Conservation (phyloP, 2,113 vertebrate genomes). For the Caracal caracal region DNA sequence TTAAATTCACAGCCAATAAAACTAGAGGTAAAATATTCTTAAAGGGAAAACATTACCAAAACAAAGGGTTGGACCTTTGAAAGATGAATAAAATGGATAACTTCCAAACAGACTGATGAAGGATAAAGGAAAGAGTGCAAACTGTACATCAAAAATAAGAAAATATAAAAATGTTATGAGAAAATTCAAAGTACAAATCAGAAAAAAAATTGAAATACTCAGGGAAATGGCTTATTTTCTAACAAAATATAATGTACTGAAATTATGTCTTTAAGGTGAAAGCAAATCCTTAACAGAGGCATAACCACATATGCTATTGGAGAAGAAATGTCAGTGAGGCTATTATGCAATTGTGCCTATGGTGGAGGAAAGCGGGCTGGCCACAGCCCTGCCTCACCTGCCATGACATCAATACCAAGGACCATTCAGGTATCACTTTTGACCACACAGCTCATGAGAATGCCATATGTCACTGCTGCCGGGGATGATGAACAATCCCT, state of each 20-base stretch:
- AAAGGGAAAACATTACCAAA: neutral
- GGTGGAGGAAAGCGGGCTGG: neutral
- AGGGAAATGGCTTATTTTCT: neutral
- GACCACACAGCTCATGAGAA: neutral
- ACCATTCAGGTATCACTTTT: neutral
- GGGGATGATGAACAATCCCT: neutral
- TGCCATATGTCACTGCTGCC: neutral
- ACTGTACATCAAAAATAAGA: neutral
- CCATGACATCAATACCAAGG: neutral
- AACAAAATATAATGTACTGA: neutral
- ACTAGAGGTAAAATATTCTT: neutral
- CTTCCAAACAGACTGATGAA: neutral
- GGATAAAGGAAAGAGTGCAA: neutral
- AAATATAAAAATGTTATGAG: neutral
- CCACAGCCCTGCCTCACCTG: neutral
- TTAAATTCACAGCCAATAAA: neutral
- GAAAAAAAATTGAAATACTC: neutral
- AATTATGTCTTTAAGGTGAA: neutral
- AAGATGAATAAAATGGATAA: neutral
- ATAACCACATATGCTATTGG: neutral
- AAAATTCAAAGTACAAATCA: neutral
- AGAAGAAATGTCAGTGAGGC: neutral
- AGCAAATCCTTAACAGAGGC: neutral
- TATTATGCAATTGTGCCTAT: rapidly evolving
- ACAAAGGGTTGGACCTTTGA: neutral